A percentile compares a stretch with the other conserved stretches of the same genome.
These are phyloP conservation scores for Subacronicta megacephala DNA, from an alignment of 2,888 invertebrate genomes.

Conservation along the genomic window DNA sequence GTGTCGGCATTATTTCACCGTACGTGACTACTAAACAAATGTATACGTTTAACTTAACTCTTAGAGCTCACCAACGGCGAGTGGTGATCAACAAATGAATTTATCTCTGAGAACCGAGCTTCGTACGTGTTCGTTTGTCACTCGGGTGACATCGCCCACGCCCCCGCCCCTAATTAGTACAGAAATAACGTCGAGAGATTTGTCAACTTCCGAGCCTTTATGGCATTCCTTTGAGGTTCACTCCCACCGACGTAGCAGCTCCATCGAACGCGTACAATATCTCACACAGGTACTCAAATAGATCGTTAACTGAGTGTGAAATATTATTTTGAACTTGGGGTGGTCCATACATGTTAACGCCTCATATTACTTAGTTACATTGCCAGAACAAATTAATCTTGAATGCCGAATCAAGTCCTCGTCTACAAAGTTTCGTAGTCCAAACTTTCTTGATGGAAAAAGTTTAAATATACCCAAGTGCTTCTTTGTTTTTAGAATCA, in stretches of 20 bases:
- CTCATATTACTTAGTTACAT: slow-evolving; percentile 56
- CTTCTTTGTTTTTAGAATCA: slow-evolving; percentile 50
- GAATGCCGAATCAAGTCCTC: slow-evolving; percentile 54
- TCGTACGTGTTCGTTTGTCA: slow-evolving; percentile 74
- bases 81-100: slow-evolving; percentile 69
- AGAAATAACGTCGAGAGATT: slow-evolving; percentile 86
- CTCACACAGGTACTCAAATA: slow-evolving; percentile 75
- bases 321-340: slow-evolving; percentile 78
- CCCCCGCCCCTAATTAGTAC: slow-evolving; percentile 86
- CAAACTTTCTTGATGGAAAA: slow-evolving; percentile 57
- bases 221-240: slow-evolving; percentile 82
- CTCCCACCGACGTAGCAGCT: slow-evolving; percentile 66
- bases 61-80: slow-evolving; percentile 46
- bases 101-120: slow-evolving; percentile 63
- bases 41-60: slow-evolving; percentile 52
- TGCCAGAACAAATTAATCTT: slow-evolving; percentile 55
- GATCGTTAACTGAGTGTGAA: slow-evolving; percentile 82
- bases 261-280: slow-evolving; percentile 56
- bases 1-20: slow-evolving; percentile 45
- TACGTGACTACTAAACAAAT: slow-evolving; percentile 64
- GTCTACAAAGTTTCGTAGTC: slow-evolving; percentile 60
- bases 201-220: slow-evolving; percentile 87
- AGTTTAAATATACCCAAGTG: slow-evolving; percentile 47
- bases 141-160: slow-evolving; percentile 75
- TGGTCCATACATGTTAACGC: slow-evolving; percentile 67